Conservation (phyloP, 2,888 invertebrate species). For the Cryptops parisi region DNA sequence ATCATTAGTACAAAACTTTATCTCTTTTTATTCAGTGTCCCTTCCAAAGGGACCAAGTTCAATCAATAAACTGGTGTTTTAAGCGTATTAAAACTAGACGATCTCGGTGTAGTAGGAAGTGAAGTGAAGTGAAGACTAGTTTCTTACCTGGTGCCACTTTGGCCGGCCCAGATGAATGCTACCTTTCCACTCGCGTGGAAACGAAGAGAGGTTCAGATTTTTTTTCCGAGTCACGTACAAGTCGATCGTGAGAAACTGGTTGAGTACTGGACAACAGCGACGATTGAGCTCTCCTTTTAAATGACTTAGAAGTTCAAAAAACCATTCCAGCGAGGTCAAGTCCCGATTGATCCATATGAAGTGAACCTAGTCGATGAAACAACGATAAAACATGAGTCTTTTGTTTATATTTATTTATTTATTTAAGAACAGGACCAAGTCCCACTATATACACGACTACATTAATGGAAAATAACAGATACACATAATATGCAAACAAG, state of each 20-base stretch:
- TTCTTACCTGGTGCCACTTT: constrained; percentile 9
- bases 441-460: too few species aligned
- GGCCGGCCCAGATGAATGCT: constrained; percentile 6
- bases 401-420: too few species aligned
- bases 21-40: too few species aligned
- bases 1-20: too few species aligned
- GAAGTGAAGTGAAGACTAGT: too few species aligned
- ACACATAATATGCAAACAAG: too few species aligned
- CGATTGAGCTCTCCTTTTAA: constrained; percentile 26
- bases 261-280: neutral
- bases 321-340: constrained; percentile 32
- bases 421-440: too few species aligned
- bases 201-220: neutral
- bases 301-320: constrained; percentile 28
- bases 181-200: neutral
- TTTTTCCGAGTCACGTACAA: constrained; percentile 5
- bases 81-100: too few species aligned
- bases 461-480: too few species aligned
- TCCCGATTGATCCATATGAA: constrained; percentile 34
- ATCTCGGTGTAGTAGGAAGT: too few species aligned
- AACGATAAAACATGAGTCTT: constrained; percentile 1
- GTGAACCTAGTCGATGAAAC: constrained; percentile 32
- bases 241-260: constrained; percentile 3
- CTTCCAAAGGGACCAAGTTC: too few species aligned
- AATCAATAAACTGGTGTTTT: too few species aligned